Conservation (phyloP, 30 jellyfish, hydroid and myxozoan genomes). For the Chrysaora quinquecirrha region DNA sequence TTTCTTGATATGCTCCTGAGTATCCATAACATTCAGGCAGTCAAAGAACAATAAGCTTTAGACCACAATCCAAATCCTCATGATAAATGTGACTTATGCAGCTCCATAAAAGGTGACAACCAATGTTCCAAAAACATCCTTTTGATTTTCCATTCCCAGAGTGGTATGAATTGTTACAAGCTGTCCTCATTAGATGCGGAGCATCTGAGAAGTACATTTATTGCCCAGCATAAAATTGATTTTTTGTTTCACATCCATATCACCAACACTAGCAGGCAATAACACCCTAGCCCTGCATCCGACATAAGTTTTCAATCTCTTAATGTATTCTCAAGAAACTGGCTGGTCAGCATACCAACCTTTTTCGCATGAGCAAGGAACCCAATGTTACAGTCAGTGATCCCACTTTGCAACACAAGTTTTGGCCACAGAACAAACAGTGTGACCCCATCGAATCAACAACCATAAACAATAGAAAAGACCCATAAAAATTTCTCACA, state of each 20-base stretch:
- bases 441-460: too few relatives aligned
- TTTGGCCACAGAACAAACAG: too few relatives aligned
- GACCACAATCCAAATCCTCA: slow-evolving; percentile 30
- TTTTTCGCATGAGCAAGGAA: slow-evolving; percentile 11
- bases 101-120: slow-evolving; percentile 13
- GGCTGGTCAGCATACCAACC: too few relatives aligned
- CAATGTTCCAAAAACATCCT: slow-evolving; percentile 26
- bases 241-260: slow-evolving; percentile 12
- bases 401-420: too few relatives aligned
- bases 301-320: neutral
- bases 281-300: slow-evolving; percentile 13
- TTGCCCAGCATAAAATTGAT: slow-evolving; percentile 17
- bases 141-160: slow-evolving; percentile 40
- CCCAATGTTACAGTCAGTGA: neutral
- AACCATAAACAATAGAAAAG: too few relatives aligned
- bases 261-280: too few relatives aligned
- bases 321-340: slow-evolving; percentile 36
- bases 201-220: slow-evolving; percentile 35
- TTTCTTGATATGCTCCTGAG: too few relatives aligned
- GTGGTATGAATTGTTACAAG: slow-evolving; percentile 24
- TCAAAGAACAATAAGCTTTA: too few relatives aligned
- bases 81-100: neutral
- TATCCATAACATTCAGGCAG: too few relatives aligned
- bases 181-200: slow-evolving; percentile 50
- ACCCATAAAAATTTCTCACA: too few relatives aligned